Evolutionary conservation across 64 coral and sea anemone genomes (phyloP).

Genomic region (Pachyseris speciosa): DNA sequence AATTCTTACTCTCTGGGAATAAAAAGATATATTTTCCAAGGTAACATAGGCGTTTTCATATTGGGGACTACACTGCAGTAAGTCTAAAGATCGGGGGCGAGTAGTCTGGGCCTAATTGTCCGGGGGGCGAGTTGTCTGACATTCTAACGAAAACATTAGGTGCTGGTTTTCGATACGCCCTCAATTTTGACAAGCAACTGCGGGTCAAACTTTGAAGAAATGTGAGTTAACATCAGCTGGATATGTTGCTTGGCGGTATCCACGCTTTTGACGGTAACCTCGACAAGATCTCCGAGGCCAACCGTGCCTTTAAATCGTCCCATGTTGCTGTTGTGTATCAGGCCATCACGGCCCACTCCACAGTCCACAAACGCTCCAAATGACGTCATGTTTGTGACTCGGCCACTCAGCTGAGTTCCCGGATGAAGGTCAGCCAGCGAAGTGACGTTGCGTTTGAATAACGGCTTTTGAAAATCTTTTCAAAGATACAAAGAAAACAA

Average conservation of each 20-base stretch:
- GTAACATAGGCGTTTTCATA: too few species aligned
- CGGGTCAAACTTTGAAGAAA: conserved; percentile 66
- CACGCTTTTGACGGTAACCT: conserved; percentile 71
- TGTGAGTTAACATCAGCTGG: conserved; percentile 1
- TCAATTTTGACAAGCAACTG: conserved; percentile 50
- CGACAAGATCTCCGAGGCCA: conserved; percentile 84
- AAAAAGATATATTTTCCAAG: too few species aligned
- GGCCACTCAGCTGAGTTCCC: conserved; percentile 71
- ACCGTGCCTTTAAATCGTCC: conserved; percentile 16
- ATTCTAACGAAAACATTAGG: neutral
- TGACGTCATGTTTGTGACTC: conserved; percentile 90
- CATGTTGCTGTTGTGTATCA: conserved; percentile 80
- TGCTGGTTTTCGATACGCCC: neutral
- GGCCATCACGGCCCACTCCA: conserved; percentile 82
- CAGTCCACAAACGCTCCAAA: conserved; percentile 98
- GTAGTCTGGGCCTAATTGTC: too few species aligned
- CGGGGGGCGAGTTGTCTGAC: too few species aligned
- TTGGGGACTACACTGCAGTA: too few species aligned
- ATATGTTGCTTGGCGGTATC: conserved; percentile 72
- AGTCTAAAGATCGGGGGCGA: too few species aligned
- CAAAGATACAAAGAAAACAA: neutral
- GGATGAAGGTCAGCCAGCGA: conserved; percentile 74
- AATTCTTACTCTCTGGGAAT: too few species aligned
- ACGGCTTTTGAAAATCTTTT: conserved; percentile 87
- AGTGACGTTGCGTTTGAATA: conserved; percentile 82